Base-by-base conservation (phyloP, 2,797 vertebrate genomes). In the Cichlasoma orientale region DNA sequence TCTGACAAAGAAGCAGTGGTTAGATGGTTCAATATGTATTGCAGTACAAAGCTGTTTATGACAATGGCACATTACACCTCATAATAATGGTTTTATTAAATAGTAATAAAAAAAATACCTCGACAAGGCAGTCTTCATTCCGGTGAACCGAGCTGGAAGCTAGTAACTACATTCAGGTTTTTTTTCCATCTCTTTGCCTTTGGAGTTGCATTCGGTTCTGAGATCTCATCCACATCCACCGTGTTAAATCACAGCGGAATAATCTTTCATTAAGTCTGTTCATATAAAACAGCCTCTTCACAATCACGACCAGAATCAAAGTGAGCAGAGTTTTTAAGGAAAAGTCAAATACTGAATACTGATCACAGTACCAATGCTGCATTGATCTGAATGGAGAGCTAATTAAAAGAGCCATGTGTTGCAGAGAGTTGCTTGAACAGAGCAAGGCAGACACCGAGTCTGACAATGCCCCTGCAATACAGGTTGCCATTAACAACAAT, bases 401-500 rank as follows among this genome's bases (percentile, higher is more conserved):
- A 90, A 93, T 94, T 93, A 93, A 92, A 90, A 84, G 59, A 73
- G 69, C 78, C 59, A 23, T 18, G 81, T 72, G 77, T 87, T 89
- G 55, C 38, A 16, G 18, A 52, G 63, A 69, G 71, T 79, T 68
- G 75, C 74, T 72, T 33, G 69, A 78, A 73, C 10, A 10, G 29
- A 78, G 55, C 5, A 56, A 77, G 72, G 56, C 82, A 66, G 61
- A 61, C 79, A n/a, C 61, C 59, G 52, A 1, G 41, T 72, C 74
- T 50, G 73, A 83, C 83, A 56, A 59, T 79, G 84, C 73, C 82
- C 47, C 76, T 41, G 81, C 76, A 79, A 71, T 77, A 84, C 89
- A 93, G 92, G 92, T 92, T 93, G 88, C 80, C 75, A 87, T 90
- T 92, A 93, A 94, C 91, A 85, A 92, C 89, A 91, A 92, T 92